Percentiles rank a stretch among this genome's conserved stretches.
Evolutionary conservation across 2,113 vertebrate genomes (phyloP).

Genomic region (Atrichornis clamosus): DNA sequence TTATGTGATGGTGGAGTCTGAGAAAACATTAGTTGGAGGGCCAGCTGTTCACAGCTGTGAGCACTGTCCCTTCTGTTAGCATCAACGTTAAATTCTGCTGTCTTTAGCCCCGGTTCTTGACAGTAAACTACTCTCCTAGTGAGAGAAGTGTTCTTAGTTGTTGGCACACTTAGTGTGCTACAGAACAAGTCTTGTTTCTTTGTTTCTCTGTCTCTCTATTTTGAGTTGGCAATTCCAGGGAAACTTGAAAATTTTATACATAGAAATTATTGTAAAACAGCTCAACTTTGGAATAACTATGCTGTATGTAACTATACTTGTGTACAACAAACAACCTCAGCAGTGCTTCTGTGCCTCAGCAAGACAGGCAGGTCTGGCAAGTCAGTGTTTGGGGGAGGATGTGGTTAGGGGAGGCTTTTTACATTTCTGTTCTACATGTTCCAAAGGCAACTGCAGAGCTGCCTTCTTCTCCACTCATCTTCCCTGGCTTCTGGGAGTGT

Average conservation of each 20-base stretch:
- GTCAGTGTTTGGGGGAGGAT: background rate
- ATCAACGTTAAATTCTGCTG: background rate
- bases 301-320: background rate
- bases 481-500: background rate
- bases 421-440: background rate
- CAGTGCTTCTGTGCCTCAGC: background rate
- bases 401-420: background rate
- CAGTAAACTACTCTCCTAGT: background rate
- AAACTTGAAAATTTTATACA: background rate
- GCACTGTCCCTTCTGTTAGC: background rate
- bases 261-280: background rate
- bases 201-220: background rate
- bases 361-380: background rate
- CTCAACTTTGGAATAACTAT: background rate
- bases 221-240: background rate
- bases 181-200: background rate
- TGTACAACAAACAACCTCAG: background rate
- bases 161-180: background rate
- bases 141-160: background rate
- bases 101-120: background rate
- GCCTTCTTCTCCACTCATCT: background rate
- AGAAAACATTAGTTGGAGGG: background rate
- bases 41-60: background rate
- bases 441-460: background rate
- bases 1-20: background rate